phyloP scores from a whole-genome alignment of 2,113 vertebrate genomes.

The Thomomys bottae region DNA sequence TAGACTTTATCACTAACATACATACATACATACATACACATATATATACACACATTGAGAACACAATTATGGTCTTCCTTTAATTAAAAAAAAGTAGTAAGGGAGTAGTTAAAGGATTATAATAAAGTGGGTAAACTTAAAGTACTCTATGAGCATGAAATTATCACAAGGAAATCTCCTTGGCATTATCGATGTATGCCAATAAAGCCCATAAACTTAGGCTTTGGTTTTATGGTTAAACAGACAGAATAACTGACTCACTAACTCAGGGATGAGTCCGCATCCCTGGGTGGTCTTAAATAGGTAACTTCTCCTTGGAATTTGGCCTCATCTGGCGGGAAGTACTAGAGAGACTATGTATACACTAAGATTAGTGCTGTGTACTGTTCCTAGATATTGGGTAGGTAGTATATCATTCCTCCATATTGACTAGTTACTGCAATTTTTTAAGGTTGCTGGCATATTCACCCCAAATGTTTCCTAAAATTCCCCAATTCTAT shows the following conservation, averaged over 20 bases:
- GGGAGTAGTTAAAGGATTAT: too few species aligned
- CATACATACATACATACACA: too few species aligned
- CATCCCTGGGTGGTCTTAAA: neutral
- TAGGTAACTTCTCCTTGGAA: neutral
- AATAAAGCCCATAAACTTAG: neutral
- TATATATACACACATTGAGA: too few species aligned
- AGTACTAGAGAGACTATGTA: neutral
- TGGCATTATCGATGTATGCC: too few species aligned
- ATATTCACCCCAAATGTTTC: neutral
- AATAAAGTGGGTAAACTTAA: too few species aligned
- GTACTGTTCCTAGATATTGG: neutral
- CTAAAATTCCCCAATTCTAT: neutral
- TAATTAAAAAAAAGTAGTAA: too few species aligned
- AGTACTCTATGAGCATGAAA: too few species aligned
- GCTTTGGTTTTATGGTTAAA: neutral
- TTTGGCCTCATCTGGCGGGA: neutral
- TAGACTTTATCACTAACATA: too few species aligned
- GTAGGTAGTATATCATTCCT: neutral
- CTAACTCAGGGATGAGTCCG: neutral
- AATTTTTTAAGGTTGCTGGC: neutral
- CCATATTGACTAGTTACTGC: neutral
- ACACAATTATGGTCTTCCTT: too few species aligned
- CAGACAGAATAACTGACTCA: neutral
- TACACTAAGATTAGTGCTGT: neutral
- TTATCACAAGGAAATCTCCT: too few species aligned